These are phyloP conservation scores for Lagorchestes hirsutus DNA, from an alignment of 2,797 vertebrate species.

Conservation along the genomic window DNA sequence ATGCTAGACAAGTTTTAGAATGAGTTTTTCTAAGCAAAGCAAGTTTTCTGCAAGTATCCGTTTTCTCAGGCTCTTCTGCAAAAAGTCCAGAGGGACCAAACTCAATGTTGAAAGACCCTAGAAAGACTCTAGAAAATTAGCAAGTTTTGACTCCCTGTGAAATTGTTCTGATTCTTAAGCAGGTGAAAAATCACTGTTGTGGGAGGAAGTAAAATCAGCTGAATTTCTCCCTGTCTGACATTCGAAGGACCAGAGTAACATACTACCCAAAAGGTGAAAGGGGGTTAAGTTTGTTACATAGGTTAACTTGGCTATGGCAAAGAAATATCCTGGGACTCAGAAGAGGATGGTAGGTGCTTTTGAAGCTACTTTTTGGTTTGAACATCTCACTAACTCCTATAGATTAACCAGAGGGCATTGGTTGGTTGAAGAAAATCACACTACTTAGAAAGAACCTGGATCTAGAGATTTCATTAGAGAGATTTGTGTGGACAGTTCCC, in stretches of 20 bases:
- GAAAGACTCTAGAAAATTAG: not conserved
- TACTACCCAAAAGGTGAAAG: not conserved
- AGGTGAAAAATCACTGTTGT: not conserved
- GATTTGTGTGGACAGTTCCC: constrained; percentile 32
- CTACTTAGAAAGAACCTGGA: not conserved
- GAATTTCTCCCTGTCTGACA: not conserved
- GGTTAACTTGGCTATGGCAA: not conserved
- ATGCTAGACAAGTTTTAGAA: constrained; percentile 31
- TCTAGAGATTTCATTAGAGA: constrained; percentile 34
- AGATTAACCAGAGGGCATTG: not conserved
- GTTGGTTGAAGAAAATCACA: not conserved
- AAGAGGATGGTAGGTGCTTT: not conserved
- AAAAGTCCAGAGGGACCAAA: not conserved
- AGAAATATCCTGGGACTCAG: not conserved
- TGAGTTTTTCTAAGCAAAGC: not conserved
- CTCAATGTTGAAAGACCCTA: not conserved
- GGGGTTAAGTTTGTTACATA: not conserved
- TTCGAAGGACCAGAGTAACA: not conserved
- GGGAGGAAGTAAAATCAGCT: not conserved
- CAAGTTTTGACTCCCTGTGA: not conserved
- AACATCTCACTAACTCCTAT: not conserved
- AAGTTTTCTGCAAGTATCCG: constrained; percentile 45
- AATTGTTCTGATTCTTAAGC: not conserved
- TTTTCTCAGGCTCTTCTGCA: constrained; percentile 9
- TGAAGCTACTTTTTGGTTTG: not conserved